Base-by-base conservation (phyloP, 2,797 vertebrate species). In the Macropus fuliginosus region DNA sequence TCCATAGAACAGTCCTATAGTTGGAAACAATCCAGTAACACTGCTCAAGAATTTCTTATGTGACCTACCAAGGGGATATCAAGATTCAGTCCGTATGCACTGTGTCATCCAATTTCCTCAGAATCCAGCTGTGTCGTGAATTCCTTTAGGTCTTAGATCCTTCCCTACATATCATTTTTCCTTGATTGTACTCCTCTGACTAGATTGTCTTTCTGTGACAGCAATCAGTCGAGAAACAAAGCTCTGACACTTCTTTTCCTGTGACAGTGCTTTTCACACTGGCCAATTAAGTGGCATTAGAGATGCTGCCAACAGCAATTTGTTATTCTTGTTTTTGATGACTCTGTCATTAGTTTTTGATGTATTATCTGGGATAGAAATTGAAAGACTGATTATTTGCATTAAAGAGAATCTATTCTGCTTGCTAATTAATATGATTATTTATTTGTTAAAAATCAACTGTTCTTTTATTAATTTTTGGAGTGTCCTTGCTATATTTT, bases 41-140 rank as follows among this genome's bases (percentile, higher is more conserved):
- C 3, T 95, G 24, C 34, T 96, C 52, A 18, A 96, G 92, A 94
- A 93, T 95, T 74, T 97, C 62, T 94, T 96, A 90, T 62, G 0
- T 87, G n/a, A 54, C 95, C 56, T 91, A 9, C 55, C 3, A 31
- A 97, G 13, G 55, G 91, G 57, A 89, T 95, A 97, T 55, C 55
- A 91, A 95, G 97, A 97, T 91, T 91, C 0, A 2, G 52, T 90
- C n/a, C 92, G 97, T 95, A 96, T 93, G 91, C 31, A 96, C 62
- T 4, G 54, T 66, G 93, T 92, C 91, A 93, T 95, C 66, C n/a
- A 95, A 8, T 97, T 97, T 97, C 93, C 92, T 94, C 93, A 96
- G 91, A 94, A 95, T 92, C 55, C 96, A 98, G 90, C 92, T 96
- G 55, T 59, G 81, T 81, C 92, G 34, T 56, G 96, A 96, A 97